These are phyloP conservation scores for Mesocricetus auratus DNA, from an alignment of 2,113 vertebrate genomes.

Conservation along the genomic window DNA sequence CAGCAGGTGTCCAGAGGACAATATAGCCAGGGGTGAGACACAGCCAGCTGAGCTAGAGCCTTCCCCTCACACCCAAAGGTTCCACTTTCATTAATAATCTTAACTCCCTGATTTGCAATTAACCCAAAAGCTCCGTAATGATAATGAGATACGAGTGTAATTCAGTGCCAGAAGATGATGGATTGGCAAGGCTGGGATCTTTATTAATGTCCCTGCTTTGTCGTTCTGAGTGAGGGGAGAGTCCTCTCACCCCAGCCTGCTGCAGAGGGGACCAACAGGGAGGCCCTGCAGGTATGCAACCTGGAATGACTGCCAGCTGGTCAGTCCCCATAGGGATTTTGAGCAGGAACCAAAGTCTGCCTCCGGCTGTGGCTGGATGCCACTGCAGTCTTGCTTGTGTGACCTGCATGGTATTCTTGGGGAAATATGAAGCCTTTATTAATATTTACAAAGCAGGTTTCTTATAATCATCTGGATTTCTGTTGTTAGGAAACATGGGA, in stretches of 20 bases:
- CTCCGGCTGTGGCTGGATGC: neutral
- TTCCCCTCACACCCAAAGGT: slow-evolving; percentile 36
- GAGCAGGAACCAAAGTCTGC: neutral
- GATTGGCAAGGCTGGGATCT: slow-evolving; percentile 58
- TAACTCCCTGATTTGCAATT: slow-evolving; percentile 82
- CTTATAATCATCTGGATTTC: neutral
- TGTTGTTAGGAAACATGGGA: neutral
- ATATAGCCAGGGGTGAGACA: neutral
- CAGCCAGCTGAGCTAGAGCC: neutral
- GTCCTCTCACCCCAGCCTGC: neutral
- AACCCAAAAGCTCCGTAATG: slow-evolving; percentile 82
- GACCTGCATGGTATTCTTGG: neutral
- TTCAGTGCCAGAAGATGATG: slow-evolving; percentile 70
- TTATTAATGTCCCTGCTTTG: slow-evolving; percentile 73
- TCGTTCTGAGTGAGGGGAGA: slow-evolving; percentile 44
- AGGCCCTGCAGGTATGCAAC: neutral
- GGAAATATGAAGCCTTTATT: slow-evolving; percentile 11
- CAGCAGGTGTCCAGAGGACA: neutral
- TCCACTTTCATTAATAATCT: slow-evolving; percentile 78
- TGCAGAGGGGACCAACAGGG: neutral
- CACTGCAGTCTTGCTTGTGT: neutral
- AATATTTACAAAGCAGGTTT: neutral
- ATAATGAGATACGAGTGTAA: slow-evolving; percentile 76
- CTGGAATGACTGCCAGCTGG: neutral
- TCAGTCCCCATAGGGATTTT: neutral